Evolutionary conservation across 2,797 vertebrate species (phyloP).

Genomic region (Acipenser transmontanus): DNA sequence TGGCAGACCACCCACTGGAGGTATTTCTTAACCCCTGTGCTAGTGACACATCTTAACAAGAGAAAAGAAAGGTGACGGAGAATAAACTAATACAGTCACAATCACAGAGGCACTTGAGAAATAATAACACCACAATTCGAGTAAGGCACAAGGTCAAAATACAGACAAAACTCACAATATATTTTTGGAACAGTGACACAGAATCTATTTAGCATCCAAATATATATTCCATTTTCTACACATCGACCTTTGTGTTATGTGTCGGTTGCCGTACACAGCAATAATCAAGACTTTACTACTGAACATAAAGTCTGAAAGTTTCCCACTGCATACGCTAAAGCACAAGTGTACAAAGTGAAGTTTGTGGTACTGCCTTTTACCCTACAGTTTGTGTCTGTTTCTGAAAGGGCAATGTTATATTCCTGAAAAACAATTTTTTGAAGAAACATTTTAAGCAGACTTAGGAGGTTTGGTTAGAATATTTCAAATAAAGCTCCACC

Average conservation of each 20-base stretch:
- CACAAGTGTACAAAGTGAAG: too few species aligned
- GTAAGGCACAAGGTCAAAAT: conserved; percentile 60
- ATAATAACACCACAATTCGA: conserved; percentile 56
- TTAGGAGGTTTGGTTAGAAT: too few species aligned
- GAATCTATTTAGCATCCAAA: conserved; percentile 20
- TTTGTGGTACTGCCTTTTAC: too few species aligned
- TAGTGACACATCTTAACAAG: conserved; percentile 10
- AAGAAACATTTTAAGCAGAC: too few species aligned
- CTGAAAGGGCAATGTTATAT: too few species aligned
- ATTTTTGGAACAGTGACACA: conserved; percentile 39
- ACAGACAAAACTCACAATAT: conserved; percentile 23
- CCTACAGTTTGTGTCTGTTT: too few species aligned
- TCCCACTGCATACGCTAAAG: too few species aligned
- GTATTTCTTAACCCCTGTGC: not conserved
- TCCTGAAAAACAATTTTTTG: too few species aligned
- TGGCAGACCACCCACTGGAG: too few species aligned
- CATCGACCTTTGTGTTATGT: not conserved
- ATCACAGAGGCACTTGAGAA: conserved; percentile 83
- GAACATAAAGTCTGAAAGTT: too few species aligned
- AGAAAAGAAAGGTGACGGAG: not conserved
- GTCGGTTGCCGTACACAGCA: not conserved
- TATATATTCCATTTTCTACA: conserved; percentile 13
- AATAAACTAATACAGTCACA: conserved; percentile 26
- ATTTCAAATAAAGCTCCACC: too few species aligned
- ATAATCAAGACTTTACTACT: not conserved